Evolutionary conservation across 2,113 vertebrate species (phyloP).

Genomic region (Indicator maculatus): DNA sequence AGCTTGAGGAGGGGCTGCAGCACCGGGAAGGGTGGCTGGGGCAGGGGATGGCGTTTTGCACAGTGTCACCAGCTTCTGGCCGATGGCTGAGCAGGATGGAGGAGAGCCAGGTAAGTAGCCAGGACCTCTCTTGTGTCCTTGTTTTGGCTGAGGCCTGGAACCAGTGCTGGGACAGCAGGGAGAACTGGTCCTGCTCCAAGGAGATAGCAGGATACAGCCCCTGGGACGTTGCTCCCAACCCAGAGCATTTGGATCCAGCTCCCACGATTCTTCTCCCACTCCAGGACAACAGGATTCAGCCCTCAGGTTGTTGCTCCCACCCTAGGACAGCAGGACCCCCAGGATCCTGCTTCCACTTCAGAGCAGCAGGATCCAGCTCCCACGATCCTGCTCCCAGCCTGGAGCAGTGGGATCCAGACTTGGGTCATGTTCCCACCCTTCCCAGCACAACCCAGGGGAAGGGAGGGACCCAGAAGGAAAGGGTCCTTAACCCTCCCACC

Average conservation of each 20-base stretch:
- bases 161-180: rapidly evolving
- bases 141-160: not conserved
- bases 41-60: not conserved
- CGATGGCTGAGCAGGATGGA: not conserved
- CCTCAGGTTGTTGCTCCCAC: too few relatives aligned
- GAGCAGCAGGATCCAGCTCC: not conserved
- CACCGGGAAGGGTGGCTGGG: rapidly evolving
- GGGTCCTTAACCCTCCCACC: not conserved
- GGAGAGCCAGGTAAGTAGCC: slow-evolving; percentile 23
- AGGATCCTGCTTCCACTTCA: rapidly evolving
- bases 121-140: rapidly evolving
- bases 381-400: not conserved
- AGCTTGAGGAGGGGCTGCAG: not conserved
- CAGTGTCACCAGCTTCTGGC: rapidly evolving
- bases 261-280: not conserved
- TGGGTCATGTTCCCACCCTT: not conserved
- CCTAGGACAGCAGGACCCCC: rapidly evolving
- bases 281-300: not conserved
- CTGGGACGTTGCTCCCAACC: rapidly evolving
- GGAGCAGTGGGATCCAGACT: not conserved
- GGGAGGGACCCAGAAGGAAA: not conserved
- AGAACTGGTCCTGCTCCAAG: not conserved
- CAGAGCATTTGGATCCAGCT: not conserved
- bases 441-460: not conserved
- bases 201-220: rapidly evolving